Base-by-base conservation (phyloP, 1,140 invertebrate genomes). In the Octopus sinensis region DNA sequence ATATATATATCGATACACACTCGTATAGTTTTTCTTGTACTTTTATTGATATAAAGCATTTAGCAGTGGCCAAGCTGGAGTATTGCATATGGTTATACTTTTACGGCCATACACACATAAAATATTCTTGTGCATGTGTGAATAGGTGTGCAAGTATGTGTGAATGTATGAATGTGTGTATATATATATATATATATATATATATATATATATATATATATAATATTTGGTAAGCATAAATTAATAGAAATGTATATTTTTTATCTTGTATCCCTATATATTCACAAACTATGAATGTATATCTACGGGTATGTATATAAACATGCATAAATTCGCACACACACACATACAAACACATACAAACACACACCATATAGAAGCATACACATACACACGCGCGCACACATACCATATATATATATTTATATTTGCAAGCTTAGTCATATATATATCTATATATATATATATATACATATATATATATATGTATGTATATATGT, bases 111-210 rank as follows among this genome's bases (percentile, higher is more conserved):
- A 43, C 30, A 43, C 30, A 43, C 30, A 43, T 2, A 43, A 43
- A 43, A 43, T 43, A 43, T 43, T 43, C 30, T 43, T 62, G 56
- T 62, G 56, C 17, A 17, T 62, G 56, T 62, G 56, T 62, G 56
- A 10, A 17, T 62, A 3, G 9, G 56, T 62, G 56, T 62, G 56
- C 17, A 1, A 10, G 3, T 62, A 62, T 62, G 56, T 62, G 56
- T 62, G 9, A 2, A 3, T 62, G 56, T 62, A 1, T 78, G 80
- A 62, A 3, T 10, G 56, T 17, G 56, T 10, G 3, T 62, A 17
- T 76, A 73, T 77, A 73, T 81, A 51, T 23, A 53, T 82, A 56
- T 71, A 54, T 79, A 43, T 79, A 13, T 62, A 51, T 73, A 52
- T 78, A 7, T 81, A 51, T 68, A 17, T 81, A 51, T 54, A n/a